Evolutionary conservation across 1,140 invertebrate genomes (phyloP).

Genomic region (Lanistes nyassanus): DNA sequence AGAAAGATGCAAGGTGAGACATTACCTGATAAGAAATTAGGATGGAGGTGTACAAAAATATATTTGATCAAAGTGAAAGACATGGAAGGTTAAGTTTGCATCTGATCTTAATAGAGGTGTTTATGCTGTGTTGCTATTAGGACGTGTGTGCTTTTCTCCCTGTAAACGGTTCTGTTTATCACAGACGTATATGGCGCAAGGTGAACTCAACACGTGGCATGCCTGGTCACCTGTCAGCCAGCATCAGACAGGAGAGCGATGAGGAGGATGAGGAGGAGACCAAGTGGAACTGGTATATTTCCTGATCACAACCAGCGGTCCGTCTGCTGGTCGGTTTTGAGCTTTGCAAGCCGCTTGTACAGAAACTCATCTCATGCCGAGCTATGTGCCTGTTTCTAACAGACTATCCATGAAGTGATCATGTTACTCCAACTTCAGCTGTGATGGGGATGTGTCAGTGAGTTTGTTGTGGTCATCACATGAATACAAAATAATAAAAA

Average conservation of each 20-base stretch:
- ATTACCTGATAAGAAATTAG: not conserved
- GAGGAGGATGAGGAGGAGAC: constrained; percentile 57
- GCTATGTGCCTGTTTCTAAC: too few relatives aligned
- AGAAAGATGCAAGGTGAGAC: constrained; percentile 61
- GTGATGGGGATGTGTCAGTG: too few relatives aligned
- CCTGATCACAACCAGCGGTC: too few relatives aligned
- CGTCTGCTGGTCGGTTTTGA: too few relatives aligned
- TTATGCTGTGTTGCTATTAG: not conserved
- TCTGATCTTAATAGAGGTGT: not conserved
- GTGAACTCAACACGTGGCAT: constrained; percentile 48
- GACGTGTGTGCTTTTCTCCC: not conserved
- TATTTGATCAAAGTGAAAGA: not conserved
- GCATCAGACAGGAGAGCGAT: constrained; percentile 37
- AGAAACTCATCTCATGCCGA: too few relatives aligned
- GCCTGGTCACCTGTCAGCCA: constrained; percentile 24
- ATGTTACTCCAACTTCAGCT: too few relatives aligned
- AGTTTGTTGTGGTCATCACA: too few relatives aligned
- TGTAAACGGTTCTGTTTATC: constrained; percentile 18
- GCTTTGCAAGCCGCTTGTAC: too few relatives aligned
- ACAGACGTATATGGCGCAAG: constrained; percentile 57
- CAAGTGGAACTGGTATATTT: constrained; percentile 64
- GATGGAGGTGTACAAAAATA: not conserved
- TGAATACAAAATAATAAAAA: too few relatives aligned
- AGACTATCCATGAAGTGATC: too few relatives aligned
- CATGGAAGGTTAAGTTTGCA: not conserved